Conservation (phyloP, 2,797 vertebrate genomes). For the Darevskia mixta region DNA sequence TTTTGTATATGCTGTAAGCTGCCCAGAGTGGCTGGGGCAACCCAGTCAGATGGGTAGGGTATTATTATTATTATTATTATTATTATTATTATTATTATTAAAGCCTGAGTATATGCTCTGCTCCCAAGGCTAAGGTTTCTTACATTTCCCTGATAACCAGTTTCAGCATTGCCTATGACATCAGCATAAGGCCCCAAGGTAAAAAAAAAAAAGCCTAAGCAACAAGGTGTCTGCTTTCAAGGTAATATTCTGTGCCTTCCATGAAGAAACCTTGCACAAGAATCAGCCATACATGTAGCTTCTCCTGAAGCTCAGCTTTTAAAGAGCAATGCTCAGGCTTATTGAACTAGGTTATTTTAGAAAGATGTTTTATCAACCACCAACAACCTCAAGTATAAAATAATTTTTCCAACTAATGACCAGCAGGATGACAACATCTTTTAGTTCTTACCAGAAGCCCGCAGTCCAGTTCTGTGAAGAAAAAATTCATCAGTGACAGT, state of each 20-base stretch:
- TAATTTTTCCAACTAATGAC: slow-evolving; percentile 34
- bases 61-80: too few relatives aligned
- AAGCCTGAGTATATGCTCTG: too few relatives aligned
- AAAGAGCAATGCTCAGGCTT: slow-evolving; percentile 16
- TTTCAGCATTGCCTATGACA: too few relatives aligned
- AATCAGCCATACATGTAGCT: not conserved
- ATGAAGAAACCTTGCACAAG: not conserved
- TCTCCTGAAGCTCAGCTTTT: not conserved
- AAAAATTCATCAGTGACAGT: slow-evolving; percentile 30
- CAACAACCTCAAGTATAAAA: slow-evolving; percentile 31
- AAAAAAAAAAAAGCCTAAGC: not conserved
- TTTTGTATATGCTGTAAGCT: too few relatives aligned
- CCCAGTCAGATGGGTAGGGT: too few relatives aligned
- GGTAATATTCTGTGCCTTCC: not conserved
- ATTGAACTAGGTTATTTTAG: slow-evolving; percentile 9
- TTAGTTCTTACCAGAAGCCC: slow-evolving; percentile 17
- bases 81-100: too few relatives aligned
- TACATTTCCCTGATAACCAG: too few relatives aligned
- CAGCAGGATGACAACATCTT: slow-evolving; percentile 20
- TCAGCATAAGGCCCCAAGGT: too few relatives aligned
- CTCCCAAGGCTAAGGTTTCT: too few relatives aligned
- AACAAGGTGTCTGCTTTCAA: not conserved
- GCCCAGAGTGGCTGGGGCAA: too few relatives aligned
- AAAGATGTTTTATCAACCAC: slow-evolving; percentile 17
- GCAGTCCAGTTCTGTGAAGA: slow-evolving; percentile 17